phyloP scores from a whole-genome alignment of 2,888 invertebrate genomes.

The Synergus itoensis region DNA sequence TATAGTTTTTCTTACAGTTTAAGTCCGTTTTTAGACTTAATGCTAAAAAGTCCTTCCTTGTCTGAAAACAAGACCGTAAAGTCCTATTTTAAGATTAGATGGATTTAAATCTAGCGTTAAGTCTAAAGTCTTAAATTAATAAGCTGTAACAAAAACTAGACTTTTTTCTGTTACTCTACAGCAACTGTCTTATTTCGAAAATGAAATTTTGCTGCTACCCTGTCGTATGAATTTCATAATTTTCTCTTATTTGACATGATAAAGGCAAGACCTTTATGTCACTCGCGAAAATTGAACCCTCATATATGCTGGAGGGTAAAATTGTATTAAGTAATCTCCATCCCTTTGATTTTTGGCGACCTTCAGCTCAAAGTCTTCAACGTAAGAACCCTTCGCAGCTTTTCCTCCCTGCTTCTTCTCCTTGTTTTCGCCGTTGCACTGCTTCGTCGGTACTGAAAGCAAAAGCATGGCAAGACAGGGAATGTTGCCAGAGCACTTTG shows the following conservation, averaged over 20 bases:
- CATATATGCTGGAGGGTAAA: conserved; percentile 41
- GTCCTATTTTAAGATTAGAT: no score
- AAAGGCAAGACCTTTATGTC: not conserved
- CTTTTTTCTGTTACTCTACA: not conserved
- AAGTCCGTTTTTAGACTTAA: no score
- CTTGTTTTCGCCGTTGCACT: conserved; percentile 17
- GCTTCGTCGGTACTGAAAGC: conserved; percentile 47
- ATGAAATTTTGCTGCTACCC: not conserved
- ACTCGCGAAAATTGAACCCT: not conserved
- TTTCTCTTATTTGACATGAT: not conserved
- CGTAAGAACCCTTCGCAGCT: conserved; percentile 43
- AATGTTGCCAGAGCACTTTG: conserved; percentile 65
- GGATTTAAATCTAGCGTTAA: no score
- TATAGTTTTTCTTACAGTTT: no score
- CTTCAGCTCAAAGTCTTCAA: conserved; percentile 47
- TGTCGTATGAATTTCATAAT: not conserved
- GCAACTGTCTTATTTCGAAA: not conserved
- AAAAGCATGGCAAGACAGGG: conserved; percentile 58
- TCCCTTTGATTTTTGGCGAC: conserved; percentile 75
- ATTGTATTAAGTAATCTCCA: conserved; percentile 68
- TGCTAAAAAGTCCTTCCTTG: no score
- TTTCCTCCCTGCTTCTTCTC: conserved; percentile 43
- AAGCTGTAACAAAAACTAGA: no score
- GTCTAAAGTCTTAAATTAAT: no score
- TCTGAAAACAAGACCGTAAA: no score